phyloP scores from a whole-genome alignment of 2,888 invertebrate genomes.

The Lingula anatina region DNA sequence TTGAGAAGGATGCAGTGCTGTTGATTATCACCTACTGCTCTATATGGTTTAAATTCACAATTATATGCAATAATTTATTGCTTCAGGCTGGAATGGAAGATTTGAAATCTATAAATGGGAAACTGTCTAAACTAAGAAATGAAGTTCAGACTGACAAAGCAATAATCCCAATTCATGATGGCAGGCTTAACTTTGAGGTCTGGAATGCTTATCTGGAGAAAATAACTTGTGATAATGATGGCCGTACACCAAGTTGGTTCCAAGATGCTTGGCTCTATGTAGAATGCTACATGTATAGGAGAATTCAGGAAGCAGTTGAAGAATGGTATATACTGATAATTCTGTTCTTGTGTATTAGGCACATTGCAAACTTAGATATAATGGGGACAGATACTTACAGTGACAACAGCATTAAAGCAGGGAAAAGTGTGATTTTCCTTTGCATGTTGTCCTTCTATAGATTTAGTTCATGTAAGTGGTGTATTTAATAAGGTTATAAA shows the following conservation, averaged over 20 bases:
- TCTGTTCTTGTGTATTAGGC: neutral
- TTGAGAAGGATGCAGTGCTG: slow-evolving; percentile 11
- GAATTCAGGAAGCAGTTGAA: slow-evolving; percentile 60
- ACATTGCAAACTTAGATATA: neutral
- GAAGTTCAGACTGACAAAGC: slow-evolving; percentile 87
- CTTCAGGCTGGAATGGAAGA: slow-evolving; percentile 64
- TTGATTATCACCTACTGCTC: slow-evolving; percentile 33
- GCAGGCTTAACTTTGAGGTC: slow-evolving; percentile 39
- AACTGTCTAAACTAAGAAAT: slow-evolving; percentile 77
- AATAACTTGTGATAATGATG: slow-evolving; percentile 38
- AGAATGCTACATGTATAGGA: slow-evolving; percentile 88
- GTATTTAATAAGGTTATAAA: too few species aligned
- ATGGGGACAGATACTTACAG: too few species aligned
- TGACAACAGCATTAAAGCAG: too few species aligned
- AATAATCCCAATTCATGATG: slow-evolving; percentile 58
- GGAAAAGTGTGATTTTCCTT: too few species aligned
- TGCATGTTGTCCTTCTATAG: too few species aligned
- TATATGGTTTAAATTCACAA: too few species aligned
- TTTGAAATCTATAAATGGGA: slow-evolving; percentile 67
- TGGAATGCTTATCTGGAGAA: slow-evolving; percentile 70
- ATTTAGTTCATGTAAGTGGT: too few species aligned
- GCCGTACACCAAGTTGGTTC: slow-evolving; percentile 61
- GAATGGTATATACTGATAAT: slow-evolving; percentile 57
- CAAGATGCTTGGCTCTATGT: slow-evolving; percentile 78
- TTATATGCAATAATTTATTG: too few species aligned